Evolutionary conservation across 2,797 vertebrate genomes (phyloP).

Genomic region (Clarias laeviceps): DNA sequence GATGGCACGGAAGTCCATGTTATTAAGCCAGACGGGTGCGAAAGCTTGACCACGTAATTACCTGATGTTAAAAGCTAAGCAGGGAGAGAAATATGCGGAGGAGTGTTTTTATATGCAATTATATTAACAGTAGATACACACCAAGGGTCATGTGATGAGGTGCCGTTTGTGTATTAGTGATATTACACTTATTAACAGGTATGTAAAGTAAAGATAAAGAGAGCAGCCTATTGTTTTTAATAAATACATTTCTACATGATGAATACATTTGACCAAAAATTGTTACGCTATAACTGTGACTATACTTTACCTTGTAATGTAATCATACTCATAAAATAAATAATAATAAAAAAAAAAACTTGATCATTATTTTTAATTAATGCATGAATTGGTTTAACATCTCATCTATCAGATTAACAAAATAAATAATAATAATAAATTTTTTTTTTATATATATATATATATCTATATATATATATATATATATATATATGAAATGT

Average conservation of each 20-base stretch:
- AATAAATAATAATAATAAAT: too few relatives aligned
- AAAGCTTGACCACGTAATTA: conserved; percentile 14
- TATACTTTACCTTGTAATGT: background rate
- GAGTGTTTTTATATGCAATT: background rate
- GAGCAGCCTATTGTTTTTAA: background rate
- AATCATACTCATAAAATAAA: background rate
- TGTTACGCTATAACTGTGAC: background rate
- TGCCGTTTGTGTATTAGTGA: background rate
- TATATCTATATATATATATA: too few relatives aligned
- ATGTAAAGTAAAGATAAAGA: background rate
- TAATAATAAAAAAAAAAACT: background rate
- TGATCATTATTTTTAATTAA: background rate
- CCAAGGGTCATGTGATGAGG: background rate
- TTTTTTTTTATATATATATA: too few relatives aligned
- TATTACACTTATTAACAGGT: background rate
- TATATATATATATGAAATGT: too few relatives aligned
- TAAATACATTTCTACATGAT: background rate
- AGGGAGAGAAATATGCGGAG: background rate
- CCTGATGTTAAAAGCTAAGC: background rate
- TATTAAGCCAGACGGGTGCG: background rate
- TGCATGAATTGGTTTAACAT: background rate
- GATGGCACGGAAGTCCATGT: conserved; percentile 15
- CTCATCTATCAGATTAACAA: too few relatives aligned
- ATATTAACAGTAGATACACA: too few relatives aligned
- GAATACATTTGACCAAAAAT: background rate